Conservation (phyloP, 2,888 invertebrate genomes). For the Clitarchus hookeri region DNA sequence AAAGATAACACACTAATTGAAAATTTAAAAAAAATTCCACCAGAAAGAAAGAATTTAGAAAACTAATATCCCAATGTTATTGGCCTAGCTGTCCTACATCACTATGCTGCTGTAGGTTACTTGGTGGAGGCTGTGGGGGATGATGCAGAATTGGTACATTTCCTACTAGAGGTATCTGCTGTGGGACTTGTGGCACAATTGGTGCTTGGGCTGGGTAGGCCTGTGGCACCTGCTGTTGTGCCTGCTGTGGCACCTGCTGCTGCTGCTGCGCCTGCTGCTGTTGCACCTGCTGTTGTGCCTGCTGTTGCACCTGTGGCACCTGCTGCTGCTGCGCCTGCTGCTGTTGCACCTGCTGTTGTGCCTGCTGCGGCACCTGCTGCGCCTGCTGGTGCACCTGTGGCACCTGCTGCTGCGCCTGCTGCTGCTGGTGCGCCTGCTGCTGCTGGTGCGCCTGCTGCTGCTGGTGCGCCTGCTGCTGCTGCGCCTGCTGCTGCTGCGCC, state of each 20-base stretch:
- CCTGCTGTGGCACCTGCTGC: slow-evolving; percentile 41
- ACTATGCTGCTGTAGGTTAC: neutral
- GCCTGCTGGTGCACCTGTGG: slow-evolving; percentile 29
- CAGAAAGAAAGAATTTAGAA: neutral
- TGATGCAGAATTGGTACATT: slow-evolving; percentile 26
- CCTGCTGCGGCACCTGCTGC: neutral
- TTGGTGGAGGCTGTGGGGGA: slow-evolving; percentile 10
- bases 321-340: slow-evolving; percentile 30
- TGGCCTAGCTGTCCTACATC: neutral
- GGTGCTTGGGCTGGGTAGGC: slow-evolving; percentile 37
- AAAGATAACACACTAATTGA: neutral
- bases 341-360: slow-evolving; percentile 31
- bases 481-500: neutral
- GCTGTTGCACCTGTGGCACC: neutral
- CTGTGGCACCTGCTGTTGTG: slow-evolving; percentile 43
- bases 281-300: slow-evolving; percentile 40
- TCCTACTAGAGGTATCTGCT: slow-evolving; percentile 23
- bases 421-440: slow-evolving; percentile 38
- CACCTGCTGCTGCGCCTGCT: slow-evolving; percentile 41
- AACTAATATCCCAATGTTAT: neutral
- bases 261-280: slow-evolving; percentile 38
- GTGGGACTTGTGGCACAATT: slow-evolving; percentile 24
- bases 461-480: neutral
- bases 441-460: slow-evolving; percentile 26
- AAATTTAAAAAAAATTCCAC: neutral